Evolutionary conservation across 1,140 invertebrate genomes (phyloP).

Genomic region (Cydia pomonella): DNA sequence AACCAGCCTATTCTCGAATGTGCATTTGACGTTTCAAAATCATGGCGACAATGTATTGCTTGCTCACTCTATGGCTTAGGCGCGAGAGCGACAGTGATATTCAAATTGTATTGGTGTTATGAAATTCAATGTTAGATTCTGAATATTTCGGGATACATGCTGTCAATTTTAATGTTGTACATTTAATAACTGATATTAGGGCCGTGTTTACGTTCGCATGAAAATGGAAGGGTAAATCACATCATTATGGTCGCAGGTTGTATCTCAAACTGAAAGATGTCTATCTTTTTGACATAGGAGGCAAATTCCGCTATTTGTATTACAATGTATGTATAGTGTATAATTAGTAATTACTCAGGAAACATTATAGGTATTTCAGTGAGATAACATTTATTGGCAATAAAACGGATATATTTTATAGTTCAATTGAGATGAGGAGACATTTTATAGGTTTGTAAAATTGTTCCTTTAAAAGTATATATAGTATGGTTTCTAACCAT

Average conservation of each 20-base stretch:
- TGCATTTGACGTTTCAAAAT: slow-evolving; percentile 34
- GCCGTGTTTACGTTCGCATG: background rate
- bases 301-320: too few species aligned
- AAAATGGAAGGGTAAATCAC: background rate
- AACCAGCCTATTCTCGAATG: slow-evolving; percentile 20
- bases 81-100: background rate
- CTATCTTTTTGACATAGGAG: too few species aligned
- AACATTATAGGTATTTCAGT: too few species aligned
- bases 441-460: too few species aligned
- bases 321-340: too few species aligned
- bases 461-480: too few species aligned
- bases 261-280: too few species aligned
- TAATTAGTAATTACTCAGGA: too few species aligned
- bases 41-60: slow-evolving; percentile 26
- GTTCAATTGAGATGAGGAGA: too few species aligned
- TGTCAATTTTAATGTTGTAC: background rate
- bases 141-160: background rate
- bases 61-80: background rate
- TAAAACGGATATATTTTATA: too few species aligned
- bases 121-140: background rate
- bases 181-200: slow-evolving; percentile 2
- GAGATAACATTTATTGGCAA: too few species aligned
- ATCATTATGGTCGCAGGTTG: background rate
- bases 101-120: background rate
- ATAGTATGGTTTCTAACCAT: too few species aligned